Conservation (phyloP, 2,888 invertebrate genomes). For the Hirtodrosophila histrioides region DNA sequence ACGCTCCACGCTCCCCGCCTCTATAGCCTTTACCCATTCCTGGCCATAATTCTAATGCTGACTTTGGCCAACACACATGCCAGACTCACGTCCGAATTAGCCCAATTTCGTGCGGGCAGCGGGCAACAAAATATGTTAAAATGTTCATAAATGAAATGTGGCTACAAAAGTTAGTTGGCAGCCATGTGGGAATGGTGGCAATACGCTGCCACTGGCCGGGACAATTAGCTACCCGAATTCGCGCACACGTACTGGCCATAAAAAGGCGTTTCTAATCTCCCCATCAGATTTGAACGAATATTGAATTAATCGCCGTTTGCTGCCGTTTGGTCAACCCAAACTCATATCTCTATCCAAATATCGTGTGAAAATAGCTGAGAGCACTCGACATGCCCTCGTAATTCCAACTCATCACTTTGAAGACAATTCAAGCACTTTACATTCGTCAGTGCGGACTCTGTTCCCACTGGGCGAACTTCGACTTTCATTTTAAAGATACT, state of each 20-base stretch:
- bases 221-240: slow-evolving; percentile 80
- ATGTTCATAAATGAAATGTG: slow-evolving; percentile 79
- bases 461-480: slow-evolving; percentile 52
- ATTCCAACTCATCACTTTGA: slow-evolving; percentile 24
- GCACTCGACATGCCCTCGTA: slow-evolving; percentile 16
- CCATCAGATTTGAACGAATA: slow-evolving; percentile 70
- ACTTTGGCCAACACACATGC: slow-evolving; percentile 46
- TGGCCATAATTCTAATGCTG: slow-evolving; percentile 71
- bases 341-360: slow-evolving; percentile 68
- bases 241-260: slow-evolving; percentile 74
- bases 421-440: slow-evolving; percentile 32
- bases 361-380: slow-evolving; percentile 59
- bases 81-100: slow-evolving; percentile 80
- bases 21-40: slow-evolving; percentile 27
- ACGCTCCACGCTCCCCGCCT: neutral
- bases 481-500: slow-evolving; percentile 61
- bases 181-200: slow-evolving; percentile 54
- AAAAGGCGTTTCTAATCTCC: slow-evolving; percentile 71
- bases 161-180: slow-evolving; percentile 37
- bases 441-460: slow-evolving; percentile 22
- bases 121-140: slow-evolving; percentile 58
- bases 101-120: slow-evolving; percentile 76
- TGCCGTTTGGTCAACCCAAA: slow-evolving; percentile 6
- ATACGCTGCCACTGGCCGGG: slow-evolving; percentile 36
- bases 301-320: slow-evolving; percentile 63